Conservation (phyloP, 2,113 vertebrate genomes). For the Cyprinodon tularosa region DNA sequence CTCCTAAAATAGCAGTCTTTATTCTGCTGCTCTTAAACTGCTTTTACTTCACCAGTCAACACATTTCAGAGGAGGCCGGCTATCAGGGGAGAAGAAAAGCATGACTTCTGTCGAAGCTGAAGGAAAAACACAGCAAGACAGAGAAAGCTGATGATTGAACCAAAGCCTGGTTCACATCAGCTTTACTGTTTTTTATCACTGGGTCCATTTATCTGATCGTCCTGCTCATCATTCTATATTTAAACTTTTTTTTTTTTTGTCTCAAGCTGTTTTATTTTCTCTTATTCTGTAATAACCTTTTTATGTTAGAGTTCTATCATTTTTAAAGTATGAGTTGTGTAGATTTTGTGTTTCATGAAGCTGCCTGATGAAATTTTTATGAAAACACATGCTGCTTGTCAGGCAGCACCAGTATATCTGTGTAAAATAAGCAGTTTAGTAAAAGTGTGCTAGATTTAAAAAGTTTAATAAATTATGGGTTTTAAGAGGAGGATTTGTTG, state of each 20-base stretch:
- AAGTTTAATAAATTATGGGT: background rate
- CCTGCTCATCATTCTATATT: background rate
- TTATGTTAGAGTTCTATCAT: background rate
- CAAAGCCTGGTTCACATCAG: conserved; percentile 2
- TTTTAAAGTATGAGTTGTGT: background rate
- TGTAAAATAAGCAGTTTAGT: background rate
- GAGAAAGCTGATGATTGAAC: conserved; percentile 7
- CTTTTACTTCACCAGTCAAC: conserved; percentile 44
- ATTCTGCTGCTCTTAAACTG: conserved; percentile 39
- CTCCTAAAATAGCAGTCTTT: conserved; percentile 60
- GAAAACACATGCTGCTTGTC: conserved; percentile 2
- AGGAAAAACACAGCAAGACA: conserved; percentile 14
- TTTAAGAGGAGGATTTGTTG: background rate
- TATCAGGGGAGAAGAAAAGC: conserved; percentile 31
- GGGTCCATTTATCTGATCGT: background rate
- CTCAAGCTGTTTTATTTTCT: background rate
- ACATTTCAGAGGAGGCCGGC: conserved; percentile 40
- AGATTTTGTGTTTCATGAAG: conserved; percentile 4
- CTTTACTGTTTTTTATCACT: background rate
- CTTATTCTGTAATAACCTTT: background rate
- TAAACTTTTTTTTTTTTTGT: background rate
- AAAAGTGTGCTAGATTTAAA: background rate
- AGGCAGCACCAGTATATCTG: background rate
- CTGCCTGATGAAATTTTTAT: background rate
- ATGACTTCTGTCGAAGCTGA: conserved; percentile 17